Percentiles rank a stretch among this genome's conserved stretches.
Conservation (phyloP, 1,140 invertebrate species). For the Dendrolimus kikuchii region DNA sequence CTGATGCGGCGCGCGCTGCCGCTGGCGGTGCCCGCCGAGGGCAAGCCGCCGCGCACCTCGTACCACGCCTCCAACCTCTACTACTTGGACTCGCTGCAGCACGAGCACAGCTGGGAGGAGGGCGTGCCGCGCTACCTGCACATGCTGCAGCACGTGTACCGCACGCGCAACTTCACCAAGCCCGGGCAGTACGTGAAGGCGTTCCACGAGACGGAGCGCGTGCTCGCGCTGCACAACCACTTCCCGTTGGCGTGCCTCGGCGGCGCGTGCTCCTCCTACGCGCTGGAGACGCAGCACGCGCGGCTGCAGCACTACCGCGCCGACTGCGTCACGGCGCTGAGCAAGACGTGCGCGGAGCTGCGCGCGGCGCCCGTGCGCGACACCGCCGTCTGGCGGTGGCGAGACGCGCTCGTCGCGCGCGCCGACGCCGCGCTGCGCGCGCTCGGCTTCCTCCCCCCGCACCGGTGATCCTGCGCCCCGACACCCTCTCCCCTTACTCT, state of each 20-base stretch:
- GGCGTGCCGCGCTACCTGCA: constrained; percentile 93
- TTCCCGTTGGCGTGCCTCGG: constrained; percentile 92
- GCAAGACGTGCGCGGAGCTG: constrained; percentile 89
- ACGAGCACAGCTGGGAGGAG: constrained; percentile 86
- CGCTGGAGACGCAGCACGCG: constrained; percentile 86
- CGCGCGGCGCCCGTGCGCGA: constrained; percentile 88
- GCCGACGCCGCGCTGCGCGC: constrained; percentile 80
- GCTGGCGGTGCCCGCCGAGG: constrained; percentile 82
- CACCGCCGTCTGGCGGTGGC: constrained; percentile 91
- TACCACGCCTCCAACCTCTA: constrained; percentile 96
- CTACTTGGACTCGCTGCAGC: constrained; percentile 91
- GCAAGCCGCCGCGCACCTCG: constrained; percentile 81
- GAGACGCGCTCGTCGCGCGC: constrained; percentile 80
- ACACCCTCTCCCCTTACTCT: constrained; percentile 8
- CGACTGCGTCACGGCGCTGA: constrained; percentile 91
- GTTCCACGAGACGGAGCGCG: constrained; percentile 93
- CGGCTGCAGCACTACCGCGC: constrained; percentile 95
- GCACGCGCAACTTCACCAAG: constrained; percentile 92
- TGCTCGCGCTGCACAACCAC: constrained; percentile 93
- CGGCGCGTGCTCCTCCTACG: constrained; percentile 88
- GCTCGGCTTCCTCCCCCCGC: constrained; percentile 80
- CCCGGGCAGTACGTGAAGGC: constrained; percentile 95
- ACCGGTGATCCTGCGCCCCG: constrained; percentile 45
- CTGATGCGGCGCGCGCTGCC: constrained; percentile 84
- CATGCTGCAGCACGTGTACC: constrained; percentile 94